Conservation (phyloP, 2,113 vertebrate species). For the Chionis minor region DNA sequence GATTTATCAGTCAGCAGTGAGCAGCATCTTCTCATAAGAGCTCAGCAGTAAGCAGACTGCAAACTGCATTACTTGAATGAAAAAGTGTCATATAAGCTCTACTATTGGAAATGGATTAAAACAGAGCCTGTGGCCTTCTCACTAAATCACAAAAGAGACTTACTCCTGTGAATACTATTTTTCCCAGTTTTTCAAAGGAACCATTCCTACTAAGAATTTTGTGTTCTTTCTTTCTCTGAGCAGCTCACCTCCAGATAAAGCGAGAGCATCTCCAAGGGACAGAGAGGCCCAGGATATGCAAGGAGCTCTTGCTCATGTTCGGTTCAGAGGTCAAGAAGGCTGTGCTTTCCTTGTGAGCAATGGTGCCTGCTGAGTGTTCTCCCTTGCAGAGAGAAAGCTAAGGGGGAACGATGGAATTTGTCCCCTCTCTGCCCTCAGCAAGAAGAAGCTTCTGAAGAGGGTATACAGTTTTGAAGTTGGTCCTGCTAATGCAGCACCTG, state of each 20-base stretch:
- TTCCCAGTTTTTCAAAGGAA: neutral
- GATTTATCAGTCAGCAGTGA: conserved; percentile 22
- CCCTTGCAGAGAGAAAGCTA: neutral
- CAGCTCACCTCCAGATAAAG: neutral
- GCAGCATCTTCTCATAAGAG: conserved; percentile 5
- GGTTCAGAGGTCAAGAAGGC: neutral
- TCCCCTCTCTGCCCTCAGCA: neutral
- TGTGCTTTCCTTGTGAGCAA: neutral
- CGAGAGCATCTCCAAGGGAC: neutral
- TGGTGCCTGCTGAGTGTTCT: neutral
- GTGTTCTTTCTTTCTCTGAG: neutral
- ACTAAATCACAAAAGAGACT: neutral
- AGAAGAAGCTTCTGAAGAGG: neutral
- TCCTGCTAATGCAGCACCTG: neutral
- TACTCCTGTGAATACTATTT: neutral
- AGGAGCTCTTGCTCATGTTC: neutral
- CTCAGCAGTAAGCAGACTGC: conserved; percentile 19
- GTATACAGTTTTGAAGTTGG: neutral
- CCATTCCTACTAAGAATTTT: neutral
- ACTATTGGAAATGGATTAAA: conserved; percentile 28
- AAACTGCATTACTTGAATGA: conserved; percentile 39
- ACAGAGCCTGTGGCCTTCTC: conserved; percentile 8
- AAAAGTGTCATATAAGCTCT: neutral
- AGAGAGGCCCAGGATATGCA: neutral
- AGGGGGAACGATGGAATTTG: neutral